Conservation (phyloP, 2,797 vertebrate genomes). For the Tangara arthus region DNA sequence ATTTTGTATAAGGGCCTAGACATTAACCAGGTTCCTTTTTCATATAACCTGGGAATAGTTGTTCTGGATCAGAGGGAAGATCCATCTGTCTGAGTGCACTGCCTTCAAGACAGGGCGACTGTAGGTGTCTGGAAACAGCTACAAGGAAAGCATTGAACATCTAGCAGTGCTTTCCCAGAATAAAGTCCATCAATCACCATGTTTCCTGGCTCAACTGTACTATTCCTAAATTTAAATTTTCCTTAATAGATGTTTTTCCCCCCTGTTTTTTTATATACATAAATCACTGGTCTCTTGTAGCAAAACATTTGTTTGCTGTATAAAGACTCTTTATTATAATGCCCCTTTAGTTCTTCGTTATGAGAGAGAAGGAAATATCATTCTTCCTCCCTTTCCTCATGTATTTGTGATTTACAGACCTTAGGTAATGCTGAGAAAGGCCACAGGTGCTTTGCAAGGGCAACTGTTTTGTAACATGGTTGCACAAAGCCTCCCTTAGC, state of each 20-base stretch:
- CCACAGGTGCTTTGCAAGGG: background rate
- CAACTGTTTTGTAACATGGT: background rate
- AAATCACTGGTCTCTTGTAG: background rate
- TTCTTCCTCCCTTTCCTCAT: background rate
- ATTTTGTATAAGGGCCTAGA: background rate
- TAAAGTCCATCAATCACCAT: background rate
- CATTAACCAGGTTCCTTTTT: background rate
- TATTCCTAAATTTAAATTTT: background rate
- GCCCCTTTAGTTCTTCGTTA: background rate
- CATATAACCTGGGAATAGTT: background rate
- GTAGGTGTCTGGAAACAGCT: background rate
- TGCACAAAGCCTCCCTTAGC: background rate
- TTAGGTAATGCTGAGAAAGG: background rate
- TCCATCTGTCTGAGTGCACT: rapidly evolving
- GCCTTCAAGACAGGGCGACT: background rate
- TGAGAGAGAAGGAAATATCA: background rate
- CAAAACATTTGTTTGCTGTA: background rate
- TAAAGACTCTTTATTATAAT: background rate
- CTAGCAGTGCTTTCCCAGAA: background rate
- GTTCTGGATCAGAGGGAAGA: background rate
- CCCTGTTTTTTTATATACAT: rapidly evolving
- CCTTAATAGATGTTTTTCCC: background rate
- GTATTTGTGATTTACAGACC: background rate
- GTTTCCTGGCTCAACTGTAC: background rate
- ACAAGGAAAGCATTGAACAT: background rate